A percentile compares a stretch with the other conserved stretches of the same genome.
Evolutionary conservation across 2,113 vertebrate species (phyloP).

Genomic region (Scortum barcoo): DNA sequence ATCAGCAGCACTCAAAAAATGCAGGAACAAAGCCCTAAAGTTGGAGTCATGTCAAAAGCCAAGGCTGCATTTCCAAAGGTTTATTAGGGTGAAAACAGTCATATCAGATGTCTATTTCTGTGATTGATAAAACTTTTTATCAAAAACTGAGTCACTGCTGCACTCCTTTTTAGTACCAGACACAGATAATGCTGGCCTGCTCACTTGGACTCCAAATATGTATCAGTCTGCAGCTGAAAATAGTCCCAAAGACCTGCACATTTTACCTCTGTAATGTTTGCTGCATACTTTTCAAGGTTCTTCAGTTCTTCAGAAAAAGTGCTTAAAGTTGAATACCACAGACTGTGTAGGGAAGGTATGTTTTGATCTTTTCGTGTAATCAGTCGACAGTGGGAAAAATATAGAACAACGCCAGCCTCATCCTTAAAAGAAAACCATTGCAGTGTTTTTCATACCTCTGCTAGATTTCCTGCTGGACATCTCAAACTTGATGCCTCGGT

Average conservation of each 20-base stretch:
- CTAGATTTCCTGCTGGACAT: constrained; percentile 87
- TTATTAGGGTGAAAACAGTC: neutral
- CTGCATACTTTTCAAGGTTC: too few relatives aligned
- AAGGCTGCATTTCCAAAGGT: neutral
- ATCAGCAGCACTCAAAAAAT: constrained; percentile 3
- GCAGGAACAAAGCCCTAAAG: neutral
- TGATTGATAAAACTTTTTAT: too few relatives aligned
- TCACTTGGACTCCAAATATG: neutral
- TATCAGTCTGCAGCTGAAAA: neutral
- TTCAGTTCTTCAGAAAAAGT: neutral
- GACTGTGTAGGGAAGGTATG: neutral
- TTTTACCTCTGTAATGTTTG: neutral
- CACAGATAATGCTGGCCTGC: neutral
- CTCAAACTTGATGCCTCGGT: constrained; percentile 94
- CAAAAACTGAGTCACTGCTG: too few relatives aligned
- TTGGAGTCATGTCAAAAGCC: neutral
- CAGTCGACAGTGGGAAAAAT: neutral
- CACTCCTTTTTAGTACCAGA: neutral
- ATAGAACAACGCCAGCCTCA: neutral
- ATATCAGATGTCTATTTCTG: too few relatives aligned
- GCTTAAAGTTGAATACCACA: neutral
- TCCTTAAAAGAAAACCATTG: neutral
- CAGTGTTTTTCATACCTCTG: constrained; percentile 86
- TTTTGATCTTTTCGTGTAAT: neutral
- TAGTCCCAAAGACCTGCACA: neutral